Conservation (phyloP, 2,888 invertebrate genomes). For the Neoascia interrupta region DNA sequence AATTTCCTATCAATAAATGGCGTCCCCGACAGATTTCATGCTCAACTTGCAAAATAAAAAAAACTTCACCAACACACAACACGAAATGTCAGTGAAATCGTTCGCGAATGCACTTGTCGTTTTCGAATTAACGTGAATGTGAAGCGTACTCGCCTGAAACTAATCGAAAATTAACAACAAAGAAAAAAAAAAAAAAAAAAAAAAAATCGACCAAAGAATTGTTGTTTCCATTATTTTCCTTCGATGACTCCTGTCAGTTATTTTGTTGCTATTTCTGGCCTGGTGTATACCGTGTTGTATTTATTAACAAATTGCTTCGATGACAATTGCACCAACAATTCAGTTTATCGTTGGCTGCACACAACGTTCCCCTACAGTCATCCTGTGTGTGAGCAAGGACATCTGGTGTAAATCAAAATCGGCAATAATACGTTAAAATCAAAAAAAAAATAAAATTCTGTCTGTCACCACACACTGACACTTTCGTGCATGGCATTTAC, state of each 20-base stretch:
- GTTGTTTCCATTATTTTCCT: conserved; percentile 44
- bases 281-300: not conserved
- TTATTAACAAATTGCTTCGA: conserved; percentile 67
- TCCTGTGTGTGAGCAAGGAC: conserved; percentile 12
- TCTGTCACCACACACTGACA: conserved; percentile 56
- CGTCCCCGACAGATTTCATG: too few relatives aligned
- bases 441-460: conserved; percentile 61
- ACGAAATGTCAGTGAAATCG: too few relatives aligned
- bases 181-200: too few relatives aligned
- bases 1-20: too few relatives aligned
- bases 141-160: conserved; percentile 26
- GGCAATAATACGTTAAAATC: conserved; percentile 69
- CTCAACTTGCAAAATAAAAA: too few relatives aligned
- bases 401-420: conserved; percentile 68
- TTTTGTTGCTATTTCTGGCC: not conserved
- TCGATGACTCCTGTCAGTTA: conserved; percentile 23
- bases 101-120: conserved; percentile 46
- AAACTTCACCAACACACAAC: too few relatives aligned
- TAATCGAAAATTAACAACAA: conserved; percentile 64
- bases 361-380: conserved; percentile 24
- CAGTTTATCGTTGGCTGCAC: conserved; percentile 59
- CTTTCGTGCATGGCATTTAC: too few relatives aligned
- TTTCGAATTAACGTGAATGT: conserved; percentile 41
- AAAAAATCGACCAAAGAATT: conserved; percentile 34
- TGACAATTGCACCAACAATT: conserved; percentile 57